Base-by-base conservation (phyloP, 2,113 vertebrate genomes). In the Blennius ocellaris region DNA sequence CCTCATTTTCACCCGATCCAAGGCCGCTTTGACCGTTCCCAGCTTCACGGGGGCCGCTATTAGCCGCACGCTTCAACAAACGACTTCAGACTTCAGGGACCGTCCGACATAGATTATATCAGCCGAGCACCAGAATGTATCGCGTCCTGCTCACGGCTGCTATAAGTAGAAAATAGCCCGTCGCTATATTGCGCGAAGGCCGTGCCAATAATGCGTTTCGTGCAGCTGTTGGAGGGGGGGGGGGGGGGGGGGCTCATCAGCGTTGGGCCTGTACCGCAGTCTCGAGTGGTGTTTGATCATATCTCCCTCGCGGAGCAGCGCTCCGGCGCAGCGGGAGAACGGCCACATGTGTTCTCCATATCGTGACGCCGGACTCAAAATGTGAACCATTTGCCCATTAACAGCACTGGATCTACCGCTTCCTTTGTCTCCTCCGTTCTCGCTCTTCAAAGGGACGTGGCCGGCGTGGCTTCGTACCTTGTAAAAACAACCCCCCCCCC, bases 331-430 rank as follows among this genome's bases (percentile, higher is more conserved):
- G 80, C 72, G 74, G 83, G 66, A 73, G 79, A 73, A 69, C 77
- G 6, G 84, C 68, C 88, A 94, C 93, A 94, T 91, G 86, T 93
- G 92, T 85, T 92, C 83, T 59, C 89, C 92, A 93, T 88, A 93
- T 92, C 87, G 72, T 59, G 49, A 76, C 54, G 68, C 80, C 66
- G 60, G 73, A n/a, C 21, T 76, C 70, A 86, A 90, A 92, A 93
- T 91, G 84, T 88, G 81, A 94, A 92, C 85, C 90, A 90, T 83
- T 91, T 83, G 86, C 80, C 79, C 76, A 85, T 91, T 93, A 91
- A 87, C 87, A 85, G 86, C 82, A 74, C 77, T 88, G 87, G 76
- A 91, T 91, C 84, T 84, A 81, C 87, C 65, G 76, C 81, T 83
- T 90, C 81, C 87, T 87, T 89, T 87, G 82, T 76, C 83, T 88